Conservation (phyloP, 2,113 vertebrate species). For the Stegostoma tigrinum region DNA sequence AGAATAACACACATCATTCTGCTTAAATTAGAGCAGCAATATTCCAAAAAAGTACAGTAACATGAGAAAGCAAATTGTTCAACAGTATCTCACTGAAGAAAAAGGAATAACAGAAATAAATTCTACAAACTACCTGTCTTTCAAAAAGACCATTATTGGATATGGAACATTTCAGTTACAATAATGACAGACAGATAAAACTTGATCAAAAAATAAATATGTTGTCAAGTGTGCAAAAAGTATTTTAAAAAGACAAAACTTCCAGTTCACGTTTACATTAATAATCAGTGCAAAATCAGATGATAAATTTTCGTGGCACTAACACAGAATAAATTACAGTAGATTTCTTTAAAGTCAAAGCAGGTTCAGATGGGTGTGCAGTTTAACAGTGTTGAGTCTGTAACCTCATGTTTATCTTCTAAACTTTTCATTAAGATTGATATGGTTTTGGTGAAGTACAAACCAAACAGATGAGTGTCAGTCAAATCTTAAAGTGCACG, state of each 20-base stretch:
- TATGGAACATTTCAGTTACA: background rate
- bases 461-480: background rate
- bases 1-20: background rate
- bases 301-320: background rate
- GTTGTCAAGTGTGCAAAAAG: background rate
- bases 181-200: background rate
- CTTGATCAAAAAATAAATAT: background rate
- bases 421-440: background rate
- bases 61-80: background rate
- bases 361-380: background rate
- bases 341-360: background rate
- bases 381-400: background rate
- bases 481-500: background rate
- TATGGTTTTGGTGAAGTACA: background rate
- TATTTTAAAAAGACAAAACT: background rate
- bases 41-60: background rate
- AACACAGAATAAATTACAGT: background rate
- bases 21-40: background rate
- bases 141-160: background rate
- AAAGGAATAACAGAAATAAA: background rate
- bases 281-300: constrained; percentile 10
- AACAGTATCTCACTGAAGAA: background rate
- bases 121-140: background rate
- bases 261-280: constrained; percentile 29
- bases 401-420: background rate